These are phyloP conservation scores for Sesia apiformis DNA, from an alignment of 2,888 invertebrate genomes.

Conservation along the genomic window DNA sequence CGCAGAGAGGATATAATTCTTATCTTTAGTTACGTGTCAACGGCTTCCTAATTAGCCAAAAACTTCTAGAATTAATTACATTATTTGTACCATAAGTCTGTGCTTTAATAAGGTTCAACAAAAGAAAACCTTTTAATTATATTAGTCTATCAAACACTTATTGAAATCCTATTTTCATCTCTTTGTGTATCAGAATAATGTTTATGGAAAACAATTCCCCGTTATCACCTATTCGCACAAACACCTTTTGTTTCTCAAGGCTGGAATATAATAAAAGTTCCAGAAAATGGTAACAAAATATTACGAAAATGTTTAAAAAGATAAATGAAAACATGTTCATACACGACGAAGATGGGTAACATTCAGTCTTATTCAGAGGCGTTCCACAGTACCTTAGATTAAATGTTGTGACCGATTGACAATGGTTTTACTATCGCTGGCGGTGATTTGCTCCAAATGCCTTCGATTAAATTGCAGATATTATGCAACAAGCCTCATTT, in stretches of 20 bases:
- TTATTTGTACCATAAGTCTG: no score
- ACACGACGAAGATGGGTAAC: neutral
- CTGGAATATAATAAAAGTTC: neutral
- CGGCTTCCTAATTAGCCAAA: no score
- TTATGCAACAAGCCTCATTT: slow-evolving; percentile 40
- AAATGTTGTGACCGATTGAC: slow-evolving; percentile 15
- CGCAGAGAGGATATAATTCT: no score
- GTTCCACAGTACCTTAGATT: neutral
- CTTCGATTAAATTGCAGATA: slow-evolving; percentile 50
- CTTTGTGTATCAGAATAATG: neutral
- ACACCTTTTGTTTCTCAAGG: slow-evolving; percentile 1
- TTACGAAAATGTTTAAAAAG: neutral
- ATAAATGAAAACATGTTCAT: neutral
- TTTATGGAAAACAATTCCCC: slow-evolving; percentile 2
- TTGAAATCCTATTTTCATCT: neutral
- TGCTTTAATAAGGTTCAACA: no score
- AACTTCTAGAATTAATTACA: no score
- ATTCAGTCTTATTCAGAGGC: neutral
- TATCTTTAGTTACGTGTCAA: no score
- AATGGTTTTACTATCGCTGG: slow-evolving; percentile 13
- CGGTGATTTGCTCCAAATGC: slow-evolving; percentile 14
- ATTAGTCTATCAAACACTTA: no score
- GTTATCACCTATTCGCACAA: slow-evolving; percentile 4
- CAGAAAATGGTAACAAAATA: neutral
- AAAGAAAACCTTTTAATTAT: no score